Evolutionary conservation across 1,140 invertebrate genomes (phyloP), one percentile per base, ranked within the genome.

Genomic region (Microplitis mediator): DNA sequence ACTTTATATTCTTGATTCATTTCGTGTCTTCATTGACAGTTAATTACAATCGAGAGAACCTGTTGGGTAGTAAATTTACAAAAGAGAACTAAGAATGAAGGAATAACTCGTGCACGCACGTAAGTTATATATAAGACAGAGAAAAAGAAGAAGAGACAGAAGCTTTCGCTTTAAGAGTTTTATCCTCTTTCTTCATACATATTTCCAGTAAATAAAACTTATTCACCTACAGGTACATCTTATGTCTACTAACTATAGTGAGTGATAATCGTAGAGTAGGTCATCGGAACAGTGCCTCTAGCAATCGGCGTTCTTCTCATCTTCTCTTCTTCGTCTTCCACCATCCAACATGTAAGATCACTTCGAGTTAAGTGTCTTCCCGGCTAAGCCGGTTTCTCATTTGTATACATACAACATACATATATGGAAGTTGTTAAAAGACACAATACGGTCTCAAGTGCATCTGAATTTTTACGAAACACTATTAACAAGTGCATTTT

Each of bases 261-360:
- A 75, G 79, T 79, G 81, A 82, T 82, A 82, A 82, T 81, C 80
- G 79, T 78, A 80, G 81, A 85, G 84, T 87, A 83, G 85, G 85
- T 86, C 85, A 87, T 75, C 83, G 81, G 85, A 86, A 87, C 85
- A 87, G 78, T 73, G 85, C 85, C 84, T 80, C 77, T 77, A 84
- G 85, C 85, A 60, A 84, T 85, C 82, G 81, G 76, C 81, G 83
- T 85, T 84, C 84, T 76, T 84, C 78, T 72, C 73, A 45, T 45
- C 78, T 81, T 79, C 77, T 82, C 80, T 72, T 76, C 61, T 64
- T 71, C 45, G 58, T 50, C 16, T 52, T 76, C 76, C 69, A 45
- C 39, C 39, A 45, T 45, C 6, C 39, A 45, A 6, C 39, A 45
- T 45, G 39, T 45, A 11, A 6, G 39, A 45, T 45, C 39, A 9